Conservation (phyloP, 2,888 invertebrate genomes). For the Odontomyia ornata region DNA sequence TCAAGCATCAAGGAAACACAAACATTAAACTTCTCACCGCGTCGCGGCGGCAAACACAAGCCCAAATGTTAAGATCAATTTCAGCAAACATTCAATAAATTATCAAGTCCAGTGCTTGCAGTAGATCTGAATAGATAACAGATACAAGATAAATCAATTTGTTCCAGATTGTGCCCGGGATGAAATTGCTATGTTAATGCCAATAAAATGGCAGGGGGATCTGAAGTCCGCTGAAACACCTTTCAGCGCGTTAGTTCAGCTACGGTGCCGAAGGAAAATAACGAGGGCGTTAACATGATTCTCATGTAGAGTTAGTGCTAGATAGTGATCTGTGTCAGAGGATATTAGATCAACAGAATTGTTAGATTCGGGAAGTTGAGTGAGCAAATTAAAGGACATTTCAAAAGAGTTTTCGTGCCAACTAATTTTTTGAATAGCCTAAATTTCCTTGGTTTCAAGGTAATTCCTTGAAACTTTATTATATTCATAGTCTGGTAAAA, state of each 20-base stretch:
- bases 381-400: too few relatives aligned
- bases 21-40: constrained; percentile 14
- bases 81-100: constrained; percentile 33
- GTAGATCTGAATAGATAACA: constrained; percentile 42
- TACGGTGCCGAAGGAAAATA: constrained; percentile 13
- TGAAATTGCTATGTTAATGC: constrained; percentile 4
- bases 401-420: too few relatives aligned
- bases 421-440: too few relatives aligned
- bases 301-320: constrained; percentile 11
- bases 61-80: not conserved
- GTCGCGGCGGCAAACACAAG: not conserved
- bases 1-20: not conserved
- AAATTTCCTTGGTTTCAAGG: too few relatives aligned
- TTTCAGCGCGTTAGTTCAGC: not conserved
- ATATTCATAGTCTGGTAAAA: too few relatives aligned
- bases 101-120: constrained; percentile 34
- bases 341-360: not conserved
- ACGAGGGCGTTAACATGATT: constrained; percentile 41
- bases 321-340: not conserved
- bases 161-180: constrained; percentile 39
- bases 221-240: not conserved
- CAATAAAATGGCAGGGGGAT: not conserved
- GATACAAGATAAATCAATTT: constrained; percentile 50
- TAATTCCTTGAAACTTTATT: too few relatives aligned
- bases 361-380: too few relatives aligned